phyloP scores from a whole-genome alignment of 2,888 invertebrate genomes.

The Caenorhabditis parvicauda region DNA sequence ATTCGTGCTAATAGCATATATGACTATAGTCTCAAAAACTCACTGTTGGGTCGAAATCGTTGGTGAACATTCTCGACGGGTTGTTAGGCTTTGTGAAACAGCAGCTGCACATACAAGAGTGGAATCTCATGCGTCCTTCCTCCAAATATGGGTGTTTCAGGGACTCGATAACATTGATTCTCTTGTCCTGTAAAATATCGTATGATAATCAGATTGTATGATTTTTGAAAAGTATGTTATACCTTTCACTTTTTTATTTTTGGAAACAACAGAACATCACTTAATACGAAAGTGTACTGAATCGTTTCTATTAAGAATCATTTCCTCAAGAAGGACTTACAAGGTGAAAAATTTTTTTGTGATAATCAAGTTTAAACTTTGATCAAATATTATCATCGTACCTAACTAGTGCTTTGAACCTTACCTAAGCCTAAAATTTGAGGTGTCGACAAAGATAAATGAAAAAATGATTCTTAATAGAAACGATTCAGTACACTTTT shows the following conservation, averaged over 20 bases:
- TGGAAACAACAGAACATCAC: background rate
- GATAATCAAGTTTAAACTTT: too few relatives aligned
- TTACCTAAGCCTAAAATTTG: too few relatives aligned
- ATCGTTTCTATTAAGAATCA: too few relatives aligned
- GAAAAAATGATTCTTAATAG: too few relatives aligned
- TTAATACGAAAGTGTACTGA: too few relatives aligned
- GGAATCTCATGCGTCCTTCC: conserved; percentile 94
- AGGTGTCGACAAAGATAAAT: too few relatives aligned
- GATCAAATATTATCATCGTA: too few relatives aligned
- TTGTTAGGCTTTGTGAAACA: conserved; percentile 68
- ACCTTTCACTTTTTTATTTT: background rate
- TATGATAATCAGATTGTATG: too few relatives aligned
- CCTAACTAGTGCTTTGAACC: too few relatives aligned
- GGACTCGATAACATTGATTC: conserved; percentile 90
- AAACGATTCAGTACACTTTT: too few relatives aligned
- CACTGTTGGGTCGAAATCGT: conserved; percentile 52
- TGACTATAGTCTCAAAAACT: conserved; percentile 14
- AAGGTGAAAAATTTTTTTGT: too few relatives aligned
- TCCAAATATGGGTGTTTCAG: conserved; percentile 94
- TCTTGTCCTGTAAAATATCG: conserved; percentile 40
- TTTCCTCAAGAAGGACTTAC: too few relatives aligned
- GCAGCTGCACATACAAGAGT: conserved; percentile 99
- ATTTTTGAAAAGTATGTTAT: background rate
- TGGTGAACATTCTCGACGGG: conserved; percentile 38
- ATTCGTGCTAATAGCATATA: background rate